phyloP scores from a whole-genome alignment of 92 coral and sea anemone genomes.

The Montipora capitata region DNA sequence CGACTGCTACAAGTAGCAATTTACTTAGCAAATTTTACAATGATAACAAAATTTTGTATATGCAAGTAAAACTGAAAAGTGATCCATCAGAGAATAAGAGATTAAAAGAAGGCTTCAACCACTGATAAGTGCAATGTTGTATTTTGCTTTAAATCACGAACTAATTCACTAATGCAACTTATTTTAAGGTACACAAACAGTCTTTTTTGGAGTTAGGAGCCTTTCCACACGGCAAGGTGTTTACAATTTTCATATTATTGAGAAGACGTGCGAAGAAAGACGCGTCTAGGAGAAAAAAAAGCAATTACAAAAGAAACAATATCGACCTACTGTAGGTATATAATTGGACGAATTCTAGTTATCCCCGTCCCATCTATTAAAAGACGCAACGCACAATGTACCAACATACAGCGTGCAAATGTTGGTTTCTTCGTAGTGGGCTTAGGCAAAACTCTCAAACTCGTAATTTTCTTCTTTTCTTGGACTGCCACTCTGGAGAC shows the following conservation, averaged over 20 bases:
- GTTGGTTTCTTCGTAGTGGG: no score
- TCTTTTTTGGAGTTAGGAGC: no score
- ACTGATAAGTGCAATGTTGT: neutral
- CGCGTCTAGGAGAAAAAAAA: neutral
- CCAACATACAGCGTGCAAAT: neutral
- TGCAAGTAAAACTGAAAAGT: constrained; percentile 13
- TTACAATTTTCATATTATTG: neutral
- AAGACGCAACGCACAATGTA: no score
- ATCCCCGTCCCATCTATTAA: neutral
- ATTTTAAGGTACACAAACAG: neutral
- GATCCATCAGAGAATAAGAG: constrained; percentile 6
- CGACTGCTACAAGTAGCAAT: neutral
- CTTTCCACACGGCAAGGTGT: neutral
- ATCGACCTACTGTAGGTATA: neutral
- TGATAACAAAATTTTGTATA: neutral
- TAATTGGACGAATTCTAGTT: no score
- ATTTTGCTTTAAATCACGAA: neutral
- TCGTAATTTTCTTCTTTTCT: constrained; percentile 77
- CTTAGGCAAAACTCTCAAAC: neutral
- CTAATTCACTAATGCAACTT: neutral
- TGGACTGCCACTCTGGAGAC: constrained; percentile 92
- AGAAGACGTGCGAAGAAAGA: neutral
- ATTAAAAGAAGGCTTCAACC: neutral
- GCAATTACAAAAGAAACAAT: neutral
- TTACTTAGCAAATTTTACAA: neutral